Evolutionary conservation across 2,888 invertebrate genomes (phyloP).

Genomic region (Epinotia bilunana): DNA sequence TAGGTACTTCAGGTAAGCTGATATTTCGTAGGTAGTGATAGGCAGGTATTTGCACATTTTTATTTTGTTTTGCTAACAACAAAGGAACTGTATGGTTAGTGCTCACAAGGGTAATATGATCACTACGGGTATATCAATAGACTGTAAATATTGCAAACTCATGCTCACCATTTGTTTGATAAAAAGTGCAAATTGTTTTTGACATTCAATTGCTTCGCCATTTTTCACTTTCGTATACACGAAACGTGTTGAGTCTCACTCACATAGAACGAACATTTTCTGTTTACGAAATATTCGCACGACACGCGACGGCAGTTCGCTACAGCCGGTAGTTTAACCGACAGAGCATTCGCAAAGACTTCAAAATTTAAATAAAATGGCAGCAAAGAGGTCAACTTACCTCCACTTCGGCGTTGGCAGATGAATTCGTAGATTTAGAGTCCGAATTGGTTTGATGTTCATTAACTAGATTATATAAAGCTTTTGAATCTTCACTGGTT

Average conservation of each 20-base stretch:
- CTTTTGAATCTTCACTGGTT: slow-evolving; percentile 79
- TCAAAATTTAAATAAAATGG: slow-evolving; percentile 62
- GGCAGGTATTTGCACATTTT: slow-evolving; percentile 12
- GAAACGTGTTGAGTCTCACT: slow-evolving; percentile 36
- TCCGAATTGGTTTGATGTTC: slow-evolving; percentile 76
- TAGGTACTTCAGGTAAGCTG: neutral
- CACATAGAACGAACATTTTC: slow-evolving; percentile 9
- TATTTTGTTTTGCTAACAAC: slow-evolving; percentile 16
- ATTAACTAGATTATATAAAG: slow-evolving; percentile 71
- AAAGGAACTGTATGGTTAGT: slow-evolving; percentile 17
- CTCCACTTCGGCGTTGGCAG: slow-evolving; percentile 72
- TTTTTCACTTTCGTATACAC: slow-evolving; percentile 60
- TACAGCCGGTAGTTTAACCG: slow-evolving; percentile 41
- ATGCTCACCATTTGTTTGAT: slow-evolving; percentile 48
- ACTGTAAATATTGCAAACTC: slow-evolving; percentile 48
- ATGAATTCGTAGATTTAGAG: slow-evolving; percentile 67
- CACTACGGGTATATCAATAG: slow-evolving; percentile 24
- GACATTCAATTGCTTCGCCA: slow-evolving; percentile 67
- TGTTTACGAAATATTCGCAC: slow-evolving; percentile 25
- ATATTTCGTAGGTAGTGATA: slow-evolving; percentile 26
- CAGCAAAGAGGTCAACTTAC: slow-evolving; percentile 73
- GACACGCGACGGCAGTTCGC: slow-evolving; percentile 20
- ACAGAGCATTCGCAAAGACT: slow-evolving; percentile 53
- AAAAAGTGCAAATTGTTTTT: slow-evolving; percentile 59
- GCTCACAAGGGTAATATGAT: slow-evolving; percentile 11